Evolutionary conservation across 2,888 invertebrate species (phyloP).

Genomic region (Parascotia fuliginaria): DNA sequence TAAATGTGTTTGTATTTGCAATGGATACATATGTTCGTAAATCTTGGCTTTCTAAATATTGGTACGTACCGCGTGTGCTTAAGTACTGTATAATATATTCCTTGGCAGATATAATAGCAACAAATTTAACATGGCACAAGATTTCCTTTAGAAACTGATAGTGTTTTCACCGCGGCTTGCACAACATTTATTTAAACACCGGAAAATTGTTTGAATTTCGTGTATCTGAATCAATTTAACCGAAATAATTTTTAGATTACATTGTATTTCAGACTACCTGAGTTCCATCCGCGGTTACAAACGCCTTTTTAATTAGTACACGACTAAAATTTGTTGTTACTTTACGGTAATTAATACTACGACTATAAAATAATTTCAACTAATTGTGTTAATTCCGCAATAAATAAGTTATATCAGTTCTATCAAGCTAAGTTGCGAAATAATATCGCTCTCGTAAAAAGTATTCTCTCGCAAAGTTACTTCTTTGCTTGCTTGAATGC

Average conservation of each 20-base stretch:
- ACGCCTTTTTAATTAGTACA: no score
- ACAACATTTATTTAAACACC: conserved; percentile 33
- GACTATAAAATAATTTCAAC: no score
- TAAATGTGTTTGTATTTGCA: conserved; percentile 22
- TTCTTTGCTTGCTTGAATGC: no score
- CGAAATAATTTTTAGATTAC: conserved; percentile 5
- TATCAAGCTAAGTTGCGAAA: no score
- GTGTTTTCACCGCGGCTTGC: conserved; percentile 26
- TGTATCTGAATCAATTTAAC: conserved; percentile 17
- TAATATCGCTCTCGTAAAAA: no score
- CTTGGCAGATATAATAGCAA: conserved; percentile 12
- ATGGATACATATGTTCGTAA: conserved; percentile 10
- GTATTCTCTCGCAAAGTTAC: no score
- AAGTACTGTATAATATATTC: conserved; percentile 2
- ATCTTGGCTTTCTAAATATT: conserved; percentile 31
- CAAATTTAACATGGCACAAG: conserved; percentile 21
- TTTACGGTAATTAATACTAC: no score
- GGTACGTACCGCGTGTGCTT: conserved; percentile 10
- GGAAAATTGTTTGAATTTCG: conserved; percentile 30
- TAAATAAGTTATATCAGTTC: no score
- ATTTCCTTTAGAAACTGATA: conserved; percentile 34
- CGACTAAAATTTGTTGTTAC: no score
- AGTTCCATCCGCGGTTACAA: no score
- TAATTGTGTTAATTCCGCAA: no score
- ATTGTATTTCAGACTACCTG: not conserved